Base-by-base conservation (phyloP, 2,888 invertebrate genomes). In the Blastobasis adustella region DNA sequence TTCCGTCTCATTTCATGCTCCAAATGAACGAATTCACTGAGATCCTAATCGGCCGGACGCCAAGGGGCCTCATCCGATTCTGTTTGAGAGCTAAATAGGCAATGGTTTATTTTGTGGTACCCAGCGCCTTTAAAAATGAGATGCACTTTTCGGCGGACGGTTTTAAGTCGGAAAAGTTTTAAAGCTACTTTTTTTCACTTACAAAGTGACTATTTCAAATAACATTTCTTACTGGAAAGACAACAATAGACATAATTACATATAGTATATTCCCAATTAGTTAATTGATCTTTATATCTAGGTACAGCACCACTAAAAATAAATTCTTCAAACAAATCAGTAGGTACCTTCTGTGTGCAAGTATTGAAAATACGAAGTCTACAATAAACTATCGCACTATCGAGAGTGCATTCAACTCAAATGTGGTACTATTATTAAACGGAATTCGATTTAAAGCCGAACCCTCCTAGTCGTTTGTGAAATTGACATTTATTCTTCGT, bases 401-500 rank as follows among this genome's bases (percentile, higher is more conserved):
- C 78, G 76, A 76, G 79, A 85, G 87, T 83, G 76, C 87, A 78
- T 87, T 87, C 87, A 87, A 86, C 87, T 87, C 84, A 72, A 79
- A 78, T 76, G 74, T 77, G 71, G 72, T 80, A 83, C 87, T 86
- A 87, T 87, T 86, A 87, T 87, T 87, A 85, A 84, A 85, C 81
- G 82, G 86, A 83, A 84, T 86, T 87, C 87, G 87, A 87, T 87
- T 85, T 85, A 83, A 81, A 86, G 76, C 81, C 82, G 82, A 86
- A 81, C 86, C 85, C 86, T 85, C 87, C 82, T 83, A 77, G 85
- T 78, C 85, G 86, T 85, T 87, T 86, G 85, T 83, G 85, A 86
- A 85, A 87, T 86, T 87, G 87, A 84, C 87, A 87, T 87, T 87
- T 86, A 87, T 87, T 86, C 86, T 87, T 87, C 86, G 85, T 86